Evolutionary conservation across 1,140 invertebrate genomes (phyloP).

Genomic region (Trichomalopsis sarcophagae): DNA sequence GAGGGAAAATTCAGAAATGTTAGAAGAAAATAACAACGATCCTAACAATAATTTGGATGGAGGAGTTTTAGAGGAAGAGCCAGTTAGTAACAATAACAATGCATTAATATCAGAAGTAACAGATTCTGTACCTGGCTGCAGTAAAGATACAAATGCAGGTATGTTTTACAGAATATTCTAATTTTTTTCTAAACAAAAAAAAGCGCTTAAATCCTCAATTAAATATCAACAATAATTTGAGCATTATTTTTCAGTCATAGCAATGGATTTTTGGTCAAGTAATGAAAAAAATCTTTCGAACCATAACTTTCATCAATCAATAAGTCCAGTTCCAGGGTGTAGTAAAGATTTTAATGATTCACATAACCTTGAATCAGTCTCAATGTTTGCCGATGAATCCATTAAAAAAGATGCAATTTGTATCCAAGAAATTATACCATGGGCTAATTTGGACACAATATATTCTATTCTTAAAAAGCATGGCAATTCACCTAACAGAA

Average conservation of each 20-base stretch:
- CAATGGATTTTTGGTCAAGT: not conserved
- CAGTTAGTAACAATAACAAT: not conserved
- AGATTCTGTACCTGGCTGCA: slow-evolving; percentile 56
- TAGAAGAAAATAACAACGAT: slow-evolving; percentile 62
- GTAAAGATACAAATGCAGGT: slow-evolving; percentile 52
- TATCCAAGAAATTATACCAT: slow-evolving; percentile 55
- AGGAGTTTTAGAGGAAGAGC: slow-evolving; percentile 10
- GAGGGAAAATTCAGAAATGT: slow-evolving; percentile 35
- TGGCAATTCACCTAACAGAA: slow-evolving; percentile 48
- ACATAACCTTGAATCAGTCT: not conserved
- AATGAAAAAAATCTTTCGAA: not conserved
- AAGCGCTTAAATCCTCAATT: not conserved
- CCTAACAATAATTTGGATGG: slow-evolving; percentile 58
- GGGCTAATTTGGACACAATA: slow-evolving; percentile 39
- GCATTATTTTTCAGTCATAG: not conserved
- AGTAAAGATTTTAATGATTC: slow-evolving; percentile 55
- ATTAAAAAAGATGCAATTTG: slow-evolving; percentile 48
- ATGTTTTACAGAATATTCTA: not conserved
- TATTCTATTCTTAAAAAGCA: slow-evolving; percentile 42
- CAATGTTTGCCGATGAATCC: not conserved
- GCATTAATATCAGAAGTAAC: not conserved
- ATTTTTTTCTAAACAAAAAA: not conserved
- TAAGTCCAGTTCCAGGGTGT: slow-evolving; percentile 58
- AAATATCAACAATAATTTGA: not conserved
- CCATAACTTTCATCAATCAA: not conserved